Conservation (phyloP, 2,113 vertebrate species). For the Pseudorasbora parva region DNA sequence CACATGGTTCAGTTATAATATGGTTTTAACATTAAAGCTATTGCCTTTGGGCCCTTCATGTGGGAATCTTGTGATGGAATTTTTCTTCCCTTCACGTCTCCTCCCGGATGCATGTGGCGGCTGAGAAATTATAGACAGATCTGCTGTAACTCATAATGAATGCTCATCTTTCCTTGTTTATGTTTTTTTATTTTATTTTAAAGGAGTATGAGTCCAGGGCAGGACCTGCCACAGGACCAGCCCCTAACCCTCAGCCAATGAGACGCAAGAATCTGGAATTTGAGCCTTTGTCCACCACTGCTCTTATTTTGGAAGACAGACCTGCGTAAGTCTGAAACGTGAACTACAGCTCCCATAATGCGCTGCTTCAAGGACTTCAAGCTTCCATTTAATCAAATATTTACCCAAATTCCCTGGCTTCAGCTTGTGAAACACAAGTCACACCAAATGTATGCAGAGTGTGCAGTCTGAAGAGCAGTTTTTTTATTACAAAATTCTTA, state of each 20-base stretch:
- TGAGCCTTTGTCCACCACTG: conserved; percentile 87
- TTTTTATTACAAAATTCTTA: background rate
- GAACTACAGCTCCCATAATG: conserved; percentile 45
- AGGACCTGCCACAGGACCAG: conserved; percentile 76
- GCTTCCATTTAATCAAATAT: conserved; percentile 29
- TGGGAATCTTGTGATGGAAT: conserved; percentile 16
- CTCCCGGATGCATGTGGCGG: background rate
- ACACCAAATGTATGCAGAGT: background rate
- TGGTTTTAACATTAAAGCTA: background rate
- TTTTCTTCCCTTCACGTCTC: background rate
- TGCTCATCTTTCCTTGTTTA: conserved; percentile 1
- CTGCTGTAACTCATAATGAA: conserved; percentile 63
- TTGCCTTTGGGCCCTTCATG: conserved; percentile 8
- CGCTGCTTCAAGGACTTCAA: conserved; percentile 50
- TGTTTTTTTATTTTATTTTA: background rate
- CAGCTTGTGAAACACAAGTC: background rate
- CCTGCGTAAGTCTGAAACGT: conserved; percentile 79
- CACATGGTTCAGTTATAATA: background rate
- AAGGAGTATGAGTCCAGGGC: conserved; percentile 85
- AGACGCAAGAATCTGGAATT: conserved; percentile 85
- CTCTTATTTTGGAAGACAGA: conserved; percentile 86
- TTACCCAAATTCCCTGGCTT: background rate
- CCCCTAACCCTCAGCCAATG: conserved; percentile 65
- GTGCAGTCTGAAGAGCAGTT: background rate
- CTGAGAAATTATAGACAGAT: conserved; percentile 9